Conservation (phyloP, 2,113 vertebrate genomes). For the Tachysurus vachellii region DNA sequence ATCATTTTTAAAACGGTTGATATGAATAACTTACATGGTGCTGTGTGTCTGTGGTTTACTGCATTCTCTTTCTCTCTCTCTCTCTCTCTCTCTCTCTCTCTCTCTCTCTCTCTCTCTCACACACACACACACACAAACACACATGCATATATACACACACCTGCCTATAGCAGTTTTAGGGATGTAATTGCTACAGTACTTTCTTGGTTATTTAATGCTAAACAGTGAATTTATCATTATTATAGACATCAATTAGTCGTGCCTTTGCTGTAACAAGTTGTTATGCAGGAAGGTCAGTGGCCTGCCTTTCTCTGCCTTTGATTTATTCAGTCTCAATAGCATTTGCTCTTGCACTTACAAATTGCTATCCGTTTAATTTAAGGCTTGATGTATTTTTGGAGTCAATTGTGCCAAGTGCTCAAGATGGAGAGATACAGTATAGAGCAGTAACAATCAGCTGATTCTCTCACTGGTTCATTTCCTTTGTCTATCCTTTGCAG, state of each 20-base stretch:
- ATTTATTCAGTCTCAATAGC: conserved; percentile 17
- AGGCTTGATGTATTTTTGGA: conserved; percentile 8
- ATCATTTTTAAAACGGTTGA: conserved; percentile 1
- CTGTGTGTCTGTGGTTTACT: neutral
- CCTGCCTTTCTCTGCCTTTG: neutral
- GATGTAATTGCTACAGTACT: conserved; percentile 21
- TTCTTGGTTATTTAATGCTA: conserved; percentile 18
- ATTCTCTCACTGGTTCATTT: conserved; percentile 6
- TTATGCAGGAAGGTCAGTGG: conserved; percentile 26
- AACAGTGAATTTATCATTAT: conserved; percentile 32
- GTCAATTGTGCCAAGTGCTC: neutral
- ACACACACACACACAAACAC: neutral
- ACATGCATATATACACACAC: neutral
- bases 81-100: neutral
- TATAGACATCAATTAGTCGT: conserved; percentile 23
- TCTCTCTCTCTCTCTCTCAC: neutral
- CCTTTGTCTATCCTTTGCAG: conserved; percentile 60
- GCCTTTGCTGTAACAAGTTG: neutral
- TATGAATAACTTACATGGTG: conserved; percentile 4
- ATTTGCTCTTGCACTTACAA: conserved; percentile 3
- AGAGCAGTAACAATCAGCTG: neutral
- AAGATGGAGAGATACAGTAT: neutral
- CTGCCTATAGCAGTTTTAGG: neutral
- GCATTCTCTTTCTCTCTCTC: neutral
- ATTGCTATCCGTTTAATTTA: conserved; percentile 32